Percentiles rank a stretch among this genome's conserved stretches.
These are phyloP conservation scores for Danio kyathit DNA, from an alignment of 2,797 vertebrate species.

Conservation along the genomic window DNA sequence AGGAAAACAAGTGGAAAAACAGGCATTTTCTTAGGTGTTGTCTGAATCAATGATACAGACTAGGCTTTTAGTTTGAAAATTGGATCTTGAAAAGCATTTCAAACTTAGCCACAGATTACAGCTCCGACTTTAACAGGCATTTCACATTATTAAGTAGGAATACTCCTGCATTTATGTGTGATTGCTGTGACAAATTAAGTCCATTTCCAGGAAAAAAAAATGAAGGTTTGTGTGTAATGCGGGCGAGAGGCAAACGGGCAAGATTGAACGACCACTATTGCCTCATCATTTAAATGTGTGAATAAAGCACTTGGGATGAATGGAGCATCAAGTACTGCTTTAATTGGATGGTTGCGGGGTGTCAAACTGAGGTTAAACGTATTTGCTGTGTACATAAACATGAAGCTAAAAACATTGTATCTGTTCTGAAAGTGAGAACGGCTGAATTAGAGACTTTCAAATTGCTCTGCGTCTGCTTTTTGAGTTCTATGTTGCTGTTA, in stretches of 20 bases:
- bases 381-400: slow-evolving; percentile 54
- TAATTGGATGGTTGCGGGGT: slow-evolving; percentile 46
- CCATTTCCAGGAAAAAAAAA: slow-evolving; percentile 46
- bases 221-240: slow-evolving; percentile 48
- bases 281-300: slow-evolving; percentile 53
- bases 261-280: slow-evolving; percentile 40
- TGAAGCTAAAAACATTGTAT: slow-evolving; percentile 28
- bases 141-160: slow-evolving; percentile 32
- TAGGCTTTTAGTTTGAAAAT: slow-evolving; percentile 10
- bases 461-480: slow-evolving; percentile 4
- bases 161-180: slow-evolving; percentile 39
- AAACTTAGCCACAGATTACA: slow-evolving; percentile 45
- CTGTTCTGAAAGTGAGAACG: slow-evolving; percentile 9
- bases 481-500: not conserved
- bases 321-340: slow-evolving; percentile 49
- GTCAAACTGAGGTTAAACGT: slow-evolving; percentile 53
- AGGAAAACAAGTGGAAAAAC: slow-evolving; percentile 12
- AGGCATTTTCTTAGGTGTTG: not conserved
- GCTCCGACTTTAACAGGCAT: slow-evolving; percentile 28
- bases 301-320: slow-evolving; percentile 49
- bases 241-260: slow-evolving; percentile 24
- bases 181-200: slow-evolving; percentile 55
- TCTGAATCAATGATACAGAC: slow-evolving; percentile 6
- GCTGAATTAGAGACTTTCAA: slow-evolving; percentile 24
- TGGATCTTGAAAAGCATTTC: slow-evolving; percentile 42